phyloP scores from a whole-genome alignment of 2,888 invertebrate species.

The Oscheius sp. region DNA sequence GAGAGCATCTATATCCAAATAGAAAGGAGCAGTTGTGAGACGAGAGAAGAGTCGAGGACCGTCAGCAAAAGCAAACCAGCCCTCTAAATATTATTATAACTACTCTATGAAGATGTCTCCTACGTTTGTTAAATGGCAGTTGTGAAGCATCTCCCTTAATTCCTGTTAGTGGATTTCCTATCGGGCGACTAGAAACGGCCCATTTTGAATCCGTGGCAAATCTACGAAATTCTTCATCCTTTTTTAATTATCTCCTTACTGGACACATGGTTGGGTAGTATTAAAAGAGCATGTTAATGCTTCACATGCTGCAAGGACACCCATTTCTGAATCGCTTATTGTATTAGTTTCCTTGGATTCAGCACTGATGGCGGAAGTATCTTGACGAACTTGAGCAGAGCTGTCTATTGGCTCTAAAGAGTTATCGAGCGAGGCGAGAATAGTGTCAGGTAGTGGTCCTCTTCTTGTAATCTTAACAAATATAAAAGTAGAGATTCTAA shows the following conservation, averaged over 20 bases:
- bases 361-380: not conserved
- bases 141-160: constrained; percentile 61
- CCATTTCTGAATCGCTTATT: not conserved
- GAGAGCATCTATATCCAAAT: constrained; percentile 48
- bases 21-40: constrained; percentile 58
- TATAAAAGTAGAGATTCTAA: too few species aligned
- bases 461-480: not conserved
- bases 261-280: constrained; percentile 44
- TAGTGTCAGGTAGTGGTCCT: constrained; percentile 8
- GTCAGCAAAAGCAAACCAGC: constrained; percentile 55
- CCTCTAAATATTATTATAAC: constrained; percentile 42
- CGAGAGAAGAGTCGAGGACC: constrained; percentile 55
- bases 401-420: not conserved
- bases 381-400: constrained; percentile 5
- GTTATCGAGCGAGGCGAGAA: not conserved
- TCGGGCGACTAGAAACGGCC: constrained; percentile 42
- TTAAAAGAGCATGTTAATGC: constrained; percentile 57
- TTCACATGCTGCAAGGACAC: constrained; percentile 38
- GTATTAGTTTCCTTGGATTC: not conserved
- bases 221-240: constrained; percentile 7
- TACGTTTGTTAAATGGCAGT: constrained; percentile 60
- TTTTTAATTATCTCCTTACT: constrained; percentile 22
- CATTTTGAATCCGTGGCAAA: constrained; percentile 50
- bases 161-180: constrained; percentile 62
- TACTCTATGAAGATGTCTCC: not conserved